Evolutionary conservation across 1,140 invertebrate genomes (phyloP), one percentile per base, ranked within the genome.

Genomic region (Ostrea denselamellosa): DNA sequence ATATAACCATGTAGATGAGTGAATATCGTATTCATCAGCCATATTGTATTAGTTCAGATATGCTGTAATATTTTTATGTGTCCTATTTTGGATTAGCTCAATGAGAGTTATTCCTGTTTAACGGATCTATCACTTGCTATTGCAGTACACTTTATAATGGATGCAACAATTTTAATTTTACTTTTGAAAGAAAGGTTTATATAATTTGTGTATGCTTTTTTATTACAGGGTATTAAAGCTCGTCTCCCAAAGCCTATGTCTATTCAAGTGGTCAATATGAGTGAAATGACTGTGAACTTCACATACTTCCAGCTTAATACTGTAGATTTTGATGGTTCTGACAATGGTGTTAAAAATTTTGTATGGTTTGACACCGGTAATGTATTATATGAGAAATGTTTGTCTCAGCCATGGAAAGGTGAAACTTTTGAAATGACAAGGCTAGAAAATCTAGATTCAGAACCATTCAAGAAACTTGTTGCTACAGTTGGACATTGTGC

Each of bases 271-370:
- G 95, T 98, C 88, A 97, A 98, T 83, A 96, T 97, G 0, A 96
- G 98, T 93, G 96, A 97, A 19, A 95, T 96, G 87, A 93, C 95
- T 9, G 97, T 97, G 92, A 96, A 98, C 92, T 98, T 98, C 94
- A 96, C 96, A 12, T 96, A 97, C 58, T 96, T 97, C 89, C 97
- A 98, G 94, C 95, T 98, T n/a, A 98, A 98, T 92, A 98, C 97
- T 2, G 94, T 98, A 25, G 95, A 97, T 94, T 90, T 97, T 7
- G 95, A 96, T 93, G 28, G 14, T 77, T 87, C 58, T 10, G 93
- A 85, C 51, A 94, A 96, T 53, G 96, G 96, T n/a, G 94, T 95
- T 2, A 97, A 97, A 92, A 98, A 98, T 95, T 96, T 97, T 90
- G 97, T 97, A 96, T 98, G 97, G 96, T 95, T 96, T 87, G 96